Percentiles rank a stretch among this genome's conserved stretches.
Conservation (phyloP, 1,140 invertebrate genomes). For the Brachystomella parvula region DNA sequence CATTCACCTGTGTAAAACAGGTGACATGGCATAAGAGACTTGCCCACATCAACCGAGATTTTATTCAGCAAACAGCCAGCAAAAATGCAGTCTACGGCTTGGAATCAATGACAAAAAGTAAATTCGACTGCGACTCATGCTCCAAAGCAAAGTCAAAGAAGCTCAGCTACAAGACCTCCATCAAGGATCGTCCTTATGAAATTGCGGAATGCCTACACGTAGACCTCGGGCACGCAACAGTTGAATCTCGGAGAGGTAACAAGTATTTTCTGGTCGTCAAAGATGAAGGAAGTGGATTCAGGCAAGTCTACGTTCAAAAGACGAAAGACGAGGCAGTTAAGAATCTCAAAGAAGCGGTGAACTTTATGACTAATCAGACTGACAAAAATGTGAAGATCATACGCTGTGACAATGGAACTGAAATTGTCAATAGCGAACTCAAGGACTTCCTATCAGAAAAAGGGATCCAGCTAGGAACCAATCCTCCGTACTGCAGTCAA, state of each 20-base stretch:
- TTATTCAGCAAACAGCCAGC: neutral
- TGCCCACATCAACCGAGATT: slow-evolving; percentile 12
- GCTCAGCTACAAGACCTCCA: neutral
- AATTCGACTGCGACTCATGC: neutral
- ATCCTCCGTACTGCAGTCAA: slow-evolving; percentile 6
- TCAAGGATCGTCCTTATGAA: neutral
- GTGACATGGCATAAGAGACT: slow-evolving; percentile 13
- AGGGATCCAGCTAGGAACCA: slow-evolving; percentile 7
- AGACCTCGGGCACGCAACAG: slow-evolving; percentile 3
- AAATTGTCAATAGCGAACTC: neutral
- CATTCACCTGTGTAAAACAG: slow-evolving; percentile 18
- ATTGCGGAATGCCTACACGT: slow-evolving; percentile 12
- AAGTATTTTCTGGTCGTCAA: slow-evolving; percentile 16
- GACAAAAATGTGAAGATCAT: neutral
- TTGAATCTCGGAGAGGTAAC: neutral
- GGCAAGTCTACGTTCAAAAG: slow-evolving; percentile 5
- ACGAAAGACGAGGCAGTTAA: neutral
- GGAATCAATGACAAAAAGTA: neutral
- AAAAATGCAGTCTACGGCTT: slow-evolving; percentile 12
- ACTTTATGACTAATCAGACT: neutral
- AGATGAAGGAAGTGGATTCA: slow-evolving; percentile 7
- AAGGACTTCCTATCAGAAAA: slow-evolving; percentile 9
- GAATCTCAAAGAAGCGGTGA: neutral
- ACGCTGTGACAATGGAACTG: slow-evolving; percentile 19
- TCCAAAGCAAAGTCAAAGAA: neutral